Evolutionary conservation across 1,140 invertebrate species (phyloP).

Genomic region (Conopomorpha cramerella): DNA sequence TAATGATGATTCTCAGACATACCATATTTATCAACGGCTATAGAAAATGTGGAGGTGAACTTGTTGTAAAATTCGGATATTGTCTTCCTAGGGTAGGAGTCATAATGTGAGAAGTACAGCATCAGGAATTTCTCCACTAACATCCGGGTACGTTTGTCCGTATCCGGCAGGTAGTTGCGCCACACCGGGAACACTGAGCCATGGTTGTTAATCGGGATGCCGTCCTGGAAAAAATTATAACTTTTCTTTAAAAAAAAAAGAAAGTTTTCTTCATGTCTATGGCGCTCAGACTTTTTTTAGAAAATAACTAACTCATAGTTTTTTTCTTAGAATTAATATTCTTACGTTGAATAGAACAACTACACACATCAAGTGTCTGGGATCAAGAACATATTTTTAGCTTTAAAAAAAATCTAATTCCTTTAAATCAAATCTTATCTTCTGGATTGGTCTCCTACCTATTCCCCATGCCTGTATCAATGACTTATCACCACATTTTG

Average conservation of each 20-base stretch:
- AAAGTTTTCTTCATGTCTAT: neutral
- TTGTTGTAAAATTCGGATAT: constrained; percentile 19
- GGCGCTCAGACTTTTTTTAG: neutral
- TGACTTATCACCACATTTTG: no score
- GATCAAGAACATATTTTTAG: neutral
- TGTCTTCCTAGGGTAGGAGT: constrained; percentile 11
- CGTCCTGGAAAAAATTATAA: constrained; percentile 25
- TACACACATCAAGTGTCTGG: neutral
- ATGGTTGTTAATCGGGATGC: constrained; percentile 25
- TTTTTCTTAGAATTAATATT: neutral
- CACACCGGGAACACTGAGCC: constrained; percentile 25
- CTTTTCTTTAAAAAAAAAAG: neutral
- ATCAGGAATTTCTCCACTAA: constrained; percentile 31
- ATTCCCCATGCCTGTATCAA: no score
- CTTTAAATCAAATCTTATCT: no score
- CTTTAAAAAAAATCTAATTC: no score
- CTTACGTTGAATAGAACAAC: neutral
- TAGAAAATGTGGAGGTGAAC: no score
- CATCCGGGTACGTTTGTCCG: constrained; percentile 19
- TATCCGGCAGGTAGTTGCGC: constrained; percentile 16
- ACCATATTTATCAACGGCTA: no score
- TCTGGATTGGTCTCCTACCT: no score
- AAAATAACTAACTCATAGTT: neutral
- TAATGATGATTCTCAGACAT: no score
- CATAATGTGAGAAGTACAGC: constrained; percentile 30